Conservation (phyloP, 2,888 invertebrate genomes). For the Hyppa rectilinea region DNA sequence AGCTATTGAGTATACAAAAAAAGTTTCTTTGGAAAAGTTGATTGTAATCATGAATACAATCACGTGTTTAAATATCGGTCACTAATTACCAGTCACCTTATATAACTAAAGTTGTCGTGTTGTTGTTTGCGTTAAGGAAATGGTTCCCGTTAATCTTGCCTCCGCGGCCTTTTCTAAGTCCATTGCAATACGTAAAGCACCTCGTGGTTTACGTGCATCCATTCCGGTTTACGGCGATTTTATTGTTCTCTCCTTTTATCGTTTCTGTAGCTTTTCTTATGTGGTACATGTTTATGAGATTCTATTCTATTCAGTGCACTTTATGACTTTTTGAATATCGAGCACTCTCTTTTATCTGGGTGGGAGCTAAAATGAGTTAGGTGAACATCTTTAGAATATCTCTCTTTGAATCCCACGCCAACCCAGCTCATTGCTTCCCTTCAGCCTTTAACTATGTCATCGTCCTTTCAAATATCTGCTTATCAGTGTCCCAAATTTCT, state of each 20-base stretch:
- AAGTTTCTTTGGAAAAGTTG: too few species aligned
- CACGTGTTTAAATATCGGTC: too few species aligned
- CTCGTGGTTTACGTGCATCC: slow-evolving; percentile 66
- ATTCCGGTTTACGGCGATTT: slow-evolving; percentile 72
- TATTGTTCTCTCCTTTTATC: slow-evolving; percentile 71
- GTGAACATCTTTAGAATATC: slow-evolving; percentile 24
- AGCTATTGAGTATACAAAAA: too few species aligned
- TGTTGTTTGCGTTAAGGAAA: slow-evolving; percentile 36
- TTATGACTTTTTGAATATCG: slow-evolving; percentile 46
- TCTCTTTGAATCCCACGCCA: slow-evolving; percentile 8
- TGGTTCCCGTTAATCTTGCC: slow-evolving; percentile 37
- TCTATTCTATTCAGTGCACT: slow-evolving; percentile 39
- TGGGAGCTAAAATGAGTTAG: slow-evolving; percentile 22
- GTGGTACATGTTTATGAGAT: slow-evolving; percentile 53
- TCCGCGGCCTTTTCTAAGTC: slow-evolving; percentile 28
- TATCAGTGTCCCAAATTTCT: slow-evolving; percentile 29
- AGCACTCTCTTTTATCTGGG: slow-evolving; percentile 27
- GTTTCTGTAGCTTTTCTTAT: slow-evolving; percentile 62
- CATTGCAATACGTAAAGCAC: slow-evolving; percentile 51
- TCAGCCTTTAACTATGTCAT: slow-evolving; percentile 27
- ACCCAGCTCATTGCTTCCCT: slow-evolving; percentile 16
- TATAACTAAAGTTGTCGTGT: slow-evolving; percentile 30
- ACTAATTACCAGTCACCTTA: too few species aligned
- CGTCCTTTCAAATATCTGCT: slow-evolving; percentile 16
- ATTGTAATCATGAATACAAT: too few species aligned